A percentile compares a stretch with the other conserved stretches of the same genome.
These are phyloP conservation scores for Cinara cedri DNA, from an alignment of 2,888 invertebrate genomes.

Conservation along the genomic window DNA sequence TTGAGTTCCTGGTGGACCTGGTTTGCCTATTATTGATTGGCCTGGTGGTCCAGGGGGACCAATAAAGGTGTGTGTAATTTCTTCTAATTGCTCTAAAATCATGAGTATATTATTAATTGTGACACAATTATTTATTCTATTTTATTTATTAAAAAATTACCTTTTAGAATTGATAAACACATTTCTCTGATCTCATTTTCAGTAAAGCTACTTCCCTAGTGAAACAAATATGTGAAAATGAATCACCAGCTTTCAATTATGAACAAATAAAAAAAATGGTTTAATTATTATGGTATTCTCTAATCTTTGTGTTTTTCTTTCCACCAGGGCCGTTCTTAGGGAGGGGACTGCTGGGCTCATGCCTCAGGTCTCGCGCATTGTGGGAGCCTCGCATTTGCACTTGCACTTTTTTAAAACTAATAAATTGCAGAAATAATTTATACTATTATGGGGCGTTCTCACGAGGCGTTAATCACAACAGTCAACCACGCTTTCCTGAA, in stretches of 20 bases:
- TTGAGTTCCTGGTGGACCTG: constrained; percentile 73
- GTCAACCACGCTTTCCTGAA: too few relatives aligned
- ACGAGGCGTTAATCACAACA: too few relatives aligned
- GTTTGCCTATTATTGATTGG: constrained; percentile 71
- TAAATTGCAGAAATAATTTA: too few relatives aligned
- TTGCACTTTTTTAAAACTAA: too few relatives aligned
- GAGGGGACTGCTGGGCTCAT: too few relatives aligned
- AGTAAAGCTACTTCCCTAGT: constrained; percentile 71
- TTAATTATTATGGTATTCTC: too few relatives aligned
- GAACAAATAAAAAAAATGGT: too few relatives aligned
- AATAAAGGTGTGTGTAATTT: constrained; percentile 70
- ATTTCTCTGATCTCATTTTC: constrained; percentile 81
- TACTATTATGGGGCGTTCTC: too few relatives aligned
- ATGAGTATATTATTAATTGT: constrained; percentile 17
- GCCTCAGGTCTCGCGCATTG: too few relatives aligned
- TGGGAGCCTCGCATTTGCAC: too few relatives aligned
- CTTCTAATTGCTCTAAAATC: constrained; percentile 74
- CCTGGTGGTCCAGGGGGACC: constrained; percentile 75
- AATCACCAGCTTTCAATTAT: not conserved
- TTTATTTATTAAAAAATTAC: constrained; percentile 64
- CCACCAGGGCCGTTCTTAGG: too few relatives aligned
- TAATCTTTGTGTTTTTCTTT: too few relatives aligned
- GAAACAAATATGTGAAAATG: constrained; percentile 59
- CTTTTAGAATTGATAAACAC: constrained; percentile 79
- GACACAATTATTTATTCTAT: not conserved